Percentiles rank a stretch among this genome's conserved stretches.
These are phyloP conservation scores for Chiloscyllium punctatum DNA, from an alignment of 2,797 vertebrate genomes.

Conservation along the genomic window DNA sequence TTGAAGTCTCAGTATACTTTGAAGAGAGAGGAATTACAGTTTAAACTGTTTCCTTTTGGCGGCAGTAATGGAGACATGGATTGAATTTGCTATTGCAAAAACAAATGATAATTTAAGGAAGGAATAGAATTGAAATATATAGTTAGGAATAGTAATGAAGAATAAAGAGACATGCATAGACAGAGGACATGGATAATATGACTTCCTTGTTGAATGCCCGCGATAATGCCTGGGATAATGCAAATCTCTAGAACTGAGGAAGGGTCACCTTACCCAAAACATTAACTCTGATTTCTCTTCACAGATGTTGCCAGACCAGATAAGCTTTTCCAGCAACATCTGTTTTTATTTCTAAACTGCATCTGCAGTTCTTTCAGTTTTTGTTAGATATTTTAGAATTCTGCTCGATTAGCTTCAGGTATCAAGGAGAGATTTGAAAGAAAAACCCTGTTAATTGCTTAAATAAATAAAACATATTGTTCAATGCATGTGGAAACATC, in stretches of 20 bases:
- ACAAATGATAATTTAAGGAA: neutral
- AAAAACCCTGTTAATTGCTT: neutral
- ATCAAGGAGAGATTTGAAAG: neutral
- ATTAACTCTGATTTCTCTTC: no score
- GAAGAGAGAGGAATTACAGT: slow-evolving; percentile 1
- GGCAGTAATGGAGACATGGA: no score
- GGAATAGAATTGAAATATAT: neutral
- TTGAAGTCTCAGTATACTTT: neutral
- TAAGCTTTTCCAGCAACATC: no score
- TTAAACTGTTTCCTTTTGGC: no score
- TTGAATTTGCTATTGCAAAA: neutral
- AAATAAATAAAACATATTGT: neutral
- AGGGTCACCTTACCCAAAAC: no score
- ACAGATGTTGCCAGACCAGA: no score
- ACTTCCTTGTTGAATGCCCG: neutral
- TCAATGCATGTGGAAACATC: neutral
- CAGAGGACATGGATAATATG: neutral
- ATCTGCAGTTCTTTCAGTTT: no score
- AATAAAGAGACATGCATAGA: neutral
- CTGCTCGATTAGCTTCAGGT: neutral
- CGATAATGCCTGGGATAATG: neutral
- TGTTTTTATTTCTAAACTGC: no score
- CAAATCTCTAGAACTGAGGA: neutral
- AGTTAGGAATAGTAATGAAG: neutral
- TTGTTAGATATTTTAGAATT: neutral